Percentiles rank a stretch among this genome's conserved stretches.
phyloP scores from a whole-genome alignment of 1,140 invertebrate genomes.

The Myzus persicae region DNA sequence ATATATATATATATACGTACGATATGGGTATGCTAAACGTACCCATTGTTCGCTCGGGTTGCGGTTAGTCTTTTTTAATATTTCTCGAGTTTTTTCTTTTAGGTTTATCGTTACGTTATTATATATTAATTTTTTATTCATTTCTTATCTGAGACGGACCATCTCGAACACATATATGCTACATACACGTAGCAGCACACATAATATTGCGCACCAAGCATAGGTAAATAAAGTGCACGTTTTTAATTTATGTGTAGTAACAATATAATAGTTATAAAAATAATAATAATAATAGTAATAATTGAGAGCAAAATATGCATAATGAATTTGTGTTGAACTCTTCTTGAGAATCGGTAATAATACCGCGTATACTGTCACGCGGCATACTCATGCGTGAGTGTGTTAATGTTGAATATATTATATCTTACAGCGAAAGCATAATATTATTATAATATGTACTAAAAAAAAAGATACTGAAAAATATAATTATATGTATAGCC shows the following conservation, averaged over 20 bases:
- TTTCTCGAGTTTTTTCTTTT: background rate
- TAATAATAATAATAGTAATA: background rate
- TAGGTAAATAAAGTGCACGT: background rate
- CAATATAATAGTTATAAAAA: background rate
- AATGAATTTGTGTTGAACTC: background rate
- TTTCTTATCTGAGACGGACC: background rate
- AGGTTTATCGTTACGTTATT: slow-evolving; percentile 8
- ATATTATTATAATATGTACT: too few species aligned
- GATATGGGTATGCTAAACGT: slow-evolving; percentile 2
- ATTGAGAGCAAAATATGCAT: background rate
- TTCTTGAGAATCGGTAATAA: background rate
- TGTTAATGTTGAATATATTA: too few species aligned
- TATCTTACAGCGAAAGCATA: too few species aligned
- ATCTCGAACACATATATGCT: background rate
- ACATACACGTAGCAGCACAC: background rate
- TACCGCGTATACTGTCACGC: background rate
- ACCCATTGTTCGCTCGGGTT: slow-evolving; percentile 28
- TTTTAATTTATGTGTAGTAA: background rate
- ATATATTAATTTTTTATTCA: slow-evolving; percentile 13
- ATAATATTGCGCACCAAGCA: background rate
- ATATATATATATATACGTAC: background rate
- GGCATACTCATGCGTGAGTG: background rate
- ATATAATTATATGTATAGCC: too few species aligned
- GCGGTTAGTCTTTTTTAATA: slow-evolving; percentile 2
- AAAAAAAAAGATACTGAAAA: too few species aligned